These are phyloP conservation scores for Diadegma fenestrale DNA, from an alignment of 2,888 invertebrate genomes.

Conservation along the genomic window DNA sequence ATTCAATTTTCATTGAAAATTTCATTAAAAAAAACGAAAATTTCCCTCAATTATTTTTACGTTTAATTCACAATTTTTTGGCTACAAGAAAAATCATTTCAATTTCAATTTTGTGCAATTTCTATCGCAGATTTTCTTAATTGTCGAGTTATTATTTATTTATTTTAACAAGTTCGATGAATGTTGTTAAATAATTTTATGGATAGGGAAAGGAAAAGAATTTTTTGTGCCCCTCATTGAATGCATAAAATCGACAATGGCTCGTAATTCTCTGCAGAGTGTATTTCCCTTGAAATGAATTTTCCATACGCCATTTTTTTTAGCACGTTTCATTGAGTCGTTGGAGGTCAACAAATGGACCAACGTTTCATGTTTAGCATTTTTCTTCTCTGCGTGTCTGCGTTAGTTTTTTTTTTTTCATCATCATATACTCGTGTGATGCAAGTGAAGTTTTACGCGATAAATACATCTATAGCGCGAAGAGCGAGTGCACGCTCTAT, in stretches of 20 bases:
- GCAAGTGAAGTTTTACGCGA: constrained; percentile 33
- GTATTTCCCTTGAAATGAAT: background rate
- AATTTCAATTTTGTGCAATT: no score
- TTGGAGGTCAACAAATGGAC: constrained; percentile 20
- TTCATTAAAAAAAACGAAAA: background rate
- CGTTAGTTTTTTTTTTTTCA: constrained; percentile 21
- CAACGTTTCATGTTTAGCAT: background rate
- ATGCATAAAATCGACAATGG: background rate
- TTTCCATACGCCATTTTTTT: background rate
- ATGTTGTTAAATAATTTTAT: background rate
- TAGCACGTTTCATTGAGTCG: background rate
- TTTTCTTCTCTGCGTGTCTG: background rate
- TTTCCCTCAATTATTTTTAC: no score
- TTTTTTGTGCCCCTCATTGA: background rate
- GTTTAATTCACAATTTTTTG: no score
- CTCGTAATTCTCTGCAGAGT: background rate
- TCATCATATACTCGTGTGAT: constrained; percentile 23
- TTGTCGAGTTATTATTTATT: background rate
- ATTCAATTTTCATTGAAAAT: background rate
- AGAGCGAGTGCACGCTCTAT: constrained; percentile 62
- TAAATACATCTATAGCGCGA: constrained; percentile 68
- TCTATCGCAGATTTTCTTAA: no score
- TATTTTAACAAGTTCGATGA: background rate
- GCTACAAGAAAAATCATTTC: no score
- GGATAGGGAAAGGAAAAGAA: background rate